Evolutionary conservation across 2,888 invertebrate species (phyloP), one percentile per base, ranked within the genome.

Genomic region (Pandemis cinnamomeana): DNA sequence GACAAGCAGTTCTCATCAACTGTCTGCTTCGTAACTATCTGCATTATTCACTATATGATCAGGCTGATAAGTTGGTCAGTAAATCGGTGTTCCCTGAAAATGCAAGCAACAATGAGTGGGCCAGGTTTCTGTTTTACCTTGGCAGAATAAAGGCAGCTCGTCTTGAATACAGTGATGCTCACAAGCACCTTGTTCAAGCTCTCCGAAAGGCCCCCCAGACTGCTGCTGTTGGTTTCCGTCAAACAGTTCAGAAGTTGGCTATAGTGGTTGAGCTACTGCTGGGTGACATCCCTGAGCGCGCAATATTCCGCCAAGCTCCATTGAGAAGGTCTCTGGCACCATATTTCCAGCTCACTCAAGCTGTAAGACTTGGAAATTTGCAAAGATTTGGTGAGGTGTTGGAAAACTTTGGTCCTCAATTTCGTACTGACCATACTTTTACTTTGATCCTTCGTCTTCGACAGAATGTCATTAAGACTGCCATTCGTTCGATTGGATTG

Each of bases 381-480:
- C 98, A 97, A 79, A 95, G 98, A 78, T 99, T 99, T 91, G 98
- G 98, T 44, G 98, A 98, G 89, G 99, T 99, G 0, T 94, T 99
- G 71, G 97, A 98, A 81, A 97, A 98, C 84, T 98, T 97, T 91
- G 98, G 98, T 0, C 96, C 97, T 0, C 97, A 98, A 87, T 99
- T 99, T 88, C 96, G 98, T 79, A 95, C 95, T 80, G 99, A 99
- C 90, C 98, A 99, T 86, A 99, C 99, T 0, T 99, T 98, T 83
- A 99, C 99, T 41, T 93, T 99, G 76, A 99, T 99, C 83, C 95
- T 99, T 64, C 97, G 99, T 77, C 95, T 99, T 71, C 96, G 99
- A 71, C 99, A 99, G 89, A 99, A 99, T 93, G 99, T 99, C 0
- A 99, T 99, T 84, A 99, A 99, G 92, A 99, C 99, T 11, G 99